Base-by-base conservation (phyloP, 2,797 vertebrate species). In the Myotis daubentonii region DNA sequence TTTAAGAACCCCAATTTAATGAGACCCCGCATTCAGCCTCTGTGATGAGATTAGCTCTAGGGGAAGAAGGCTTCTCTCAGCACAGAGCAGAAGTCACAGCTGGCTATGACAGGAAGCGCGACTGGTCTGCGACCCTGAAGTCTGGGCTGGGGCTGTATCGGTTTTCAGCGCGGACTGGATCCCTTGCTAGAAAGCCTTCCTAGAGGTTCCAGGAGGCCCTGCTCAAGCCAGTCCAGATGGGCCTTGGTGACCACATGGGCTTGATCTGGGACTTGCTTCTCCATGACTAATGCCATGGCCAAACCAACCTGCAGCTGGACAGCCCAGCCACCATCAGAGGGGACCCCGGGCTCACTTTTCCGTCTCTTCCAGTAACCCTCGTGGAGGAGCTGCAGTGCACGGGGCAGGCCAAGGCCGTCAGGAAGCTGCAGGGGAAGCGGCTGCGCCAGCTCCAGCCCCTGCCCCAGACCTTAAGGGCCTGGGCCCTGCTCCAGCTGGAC, bases 401-500 rank as follows among this genome's bases (percentile, higher is more conserved):
- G 0, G 98, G 99, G 65, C 97, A 98, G 91, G 98, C 98, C 95
- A 98, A 96, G 95, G 98, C 98, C 2, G 96, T 99, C 33, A 98
- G 98, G 92, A 99, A 98, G 88, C 94, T 99, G 94, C 98, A 98
- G 84, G 98, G 99, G 38, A 99, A 98, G 93, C 84, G 96, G 80
- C 95, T 99, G 57, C 66, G 97, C 3, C 98, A 98, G 97, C 99
- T 99, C 62, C 99, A 99, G 91, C 99, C 99, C 3, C 98, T 99
- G 28, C 98, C 98, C 0, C 96, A 98, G 97, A 99, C 99, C 0
- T 95, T 99, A 57, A 97, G 96, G 60, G 98, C 99, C 2, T 98
- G 99, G 5, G 99, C 99, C 0, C 93, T 97, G n/a, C 98, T 99
- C 91, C 99, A 99, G 98, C 97, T 99, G 0, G 99, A 99, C 1